Base-by-base conservation (phyloP, 2,113 vertebrate species). In the Vireo altiloquus region DNA sequence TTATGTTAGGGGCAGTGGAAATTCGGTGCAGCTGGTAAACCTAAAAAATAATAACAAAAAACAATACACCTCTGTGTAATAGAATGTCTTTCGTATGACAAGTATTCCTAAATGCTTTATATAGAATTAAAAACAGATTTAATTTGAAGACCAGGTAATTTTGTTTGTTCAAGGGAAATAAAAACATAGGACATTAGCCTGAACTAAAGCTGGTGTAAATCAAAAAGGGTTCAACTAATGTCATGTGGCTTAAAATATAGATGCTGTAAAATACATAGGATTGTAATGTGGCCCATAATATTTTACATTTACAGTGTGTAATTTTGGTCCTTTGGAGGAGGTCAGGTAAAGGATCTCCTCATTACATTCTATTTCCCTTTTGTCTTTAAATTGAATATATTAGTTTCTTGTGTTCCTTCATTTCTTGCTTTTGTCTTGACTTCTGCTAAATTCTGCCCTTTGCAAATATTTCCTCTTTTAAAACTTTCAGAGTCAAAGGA, bases 101-200 rank as follows among this genome's bases (percentile, higher is more conserved):
- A 82, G 17, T 90, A 60, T 60, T 79, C 65, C 35, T 56, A 87
- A 94, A 84, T 87, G 79, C 53, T 94, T 95, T 86, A 79, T 46
- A 57, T 30, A 66, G 57, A 94, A 97, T 97, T 95, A 95, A 94
- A 95, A 96, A 3, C 96, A 97, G 94, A 95, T 94, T 96, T 93
- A 83, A 96, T 90, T 76, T 94, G 64, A 89, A 95, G 65, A 93
- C 87, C 95, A 97, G 96, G 94, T 97, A 94, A 96, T 95, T 90
- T 89, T 97, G 82, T 94, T 97, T 97, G 50, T 94, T 86, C 94
- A 96, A 96, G 44, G 57, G 30, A 68, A 92, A 86, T 39, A 68
- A 93, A 96, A 92, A 83, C 85, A 93, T 35, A 63, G 33, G 71
- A 74, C 18, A 10, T 75, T 74, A 91, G 68, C n/a, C 57, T 86